Evolutionary conservation across 2,888 invertebrate genomes (phyloP).

Genomic region (Leptinotarsa juncta): DNA sequence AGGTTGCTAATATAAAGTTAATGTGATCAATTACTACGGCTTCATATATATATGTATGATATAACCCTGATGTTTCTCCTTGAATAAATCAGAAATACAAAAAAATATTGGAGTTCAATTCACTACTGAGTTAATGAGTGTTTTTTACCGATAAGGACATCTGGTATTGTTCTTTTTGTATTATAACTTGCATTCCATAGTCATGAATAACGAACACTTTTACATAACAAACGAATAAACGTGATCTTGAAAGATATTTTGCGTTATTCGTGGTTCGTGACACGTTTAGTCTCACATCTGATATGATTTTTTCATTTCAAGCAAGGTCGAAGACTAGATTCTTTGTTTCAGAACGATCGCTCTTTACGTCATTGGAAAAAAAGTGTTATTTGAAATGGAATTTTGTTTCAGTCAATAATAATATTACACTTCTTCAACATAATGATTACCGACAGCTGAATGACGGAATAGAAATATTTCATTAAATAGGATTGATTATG

Average conservation of each 20-base stretch:
- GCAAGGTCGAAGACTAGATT: slow-evolving; percentile 24
- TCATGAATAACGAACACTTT: slow-evolving; percentile 5
- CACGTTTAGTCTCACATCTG: slow-evolving; percentile 22
- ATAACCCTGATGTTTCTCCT: too few species aligned
- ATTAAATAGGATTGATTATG: too few species aligned
- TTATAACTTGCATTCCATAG: not conserved
- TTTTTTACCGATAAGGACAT: not conserved
- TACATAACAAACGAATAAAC: slow-evolving; percentile 20
- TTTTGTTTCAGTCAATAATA: not conserved
- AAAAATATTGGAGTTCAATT: not conserved
- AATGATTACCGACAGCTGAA: too few species aligned
- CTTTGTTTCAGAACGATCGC: slow-evolving; percentile 14
- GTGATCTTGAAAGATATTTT: slow-evolving; percentile 30
- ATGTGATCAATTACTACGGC: too few species aligned
- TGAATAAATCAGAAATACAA: too few species aligned
- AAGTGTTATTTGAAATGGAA: not conserved
- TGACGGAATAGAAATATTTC: too few species aligned
- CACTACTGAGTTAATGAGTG: not conserved
- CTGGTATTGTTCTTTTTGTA: not conserved
- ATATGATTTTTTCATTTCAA: slow-evolving; percentile 17
- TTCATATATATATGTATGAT: too few species aligned
- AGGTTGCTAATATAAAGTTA: too few species aligned
- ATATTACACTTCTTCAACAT: too few species aligned
- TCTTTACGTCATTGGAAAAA: not conserved
- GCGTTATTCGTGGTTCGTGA: slow-evolving; percentile 28